Percentiles rank a stretch among this genome's conserved stretches.
Conservation (phyloP, 92 coral and sea anemone genomes). For the Porites cylindrica region DNA sequence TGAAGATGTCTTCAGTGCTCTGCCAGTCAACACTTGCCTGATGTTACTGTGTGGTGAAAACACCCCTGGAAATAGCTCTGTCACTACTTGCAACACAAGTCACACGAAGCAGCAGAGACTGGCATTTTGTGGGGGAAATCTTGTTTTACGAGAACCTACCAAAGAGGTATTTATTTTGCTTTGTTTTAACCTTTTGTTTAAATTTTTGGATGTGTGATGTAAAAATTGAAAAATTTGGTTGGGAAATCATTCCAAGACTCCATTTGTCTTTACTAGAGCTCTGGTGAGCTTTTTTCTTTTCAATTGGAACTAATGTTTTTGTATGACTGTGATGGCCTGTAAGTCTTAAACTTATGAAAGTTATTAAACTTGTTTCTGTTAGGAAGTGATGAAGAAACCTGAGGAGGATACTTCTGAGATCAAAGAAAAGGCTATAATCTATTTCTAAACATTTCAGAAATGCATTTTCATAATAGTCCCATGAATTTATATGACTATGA, state of each 20-base stretch:
- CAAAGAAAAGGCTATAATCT: slow-evolving; percentile 47
- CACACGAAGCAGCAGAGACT: slow-evolving; percentile 27
- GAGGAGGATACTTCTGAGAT: neutral
- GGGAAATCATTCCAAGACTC: neutral
- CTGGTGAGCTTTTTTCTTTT: neutral
- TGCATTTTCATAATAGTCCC: neutral
- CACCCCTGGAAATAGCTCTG: slow-evolving; percentile 15
- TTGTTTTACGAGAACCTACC: slow-evolving; percentile 24
- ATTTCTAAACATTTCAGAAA: neutral
- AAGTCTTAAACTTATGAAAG: neutral
- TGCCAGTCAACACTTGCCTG: slow-evolving; percentile 27
- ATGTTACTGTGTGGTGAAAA: slow-evolving; percentile 30
- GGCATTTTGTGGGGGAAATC: slow-evolving; percentile 36
- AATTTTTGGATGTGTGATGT: neutral
- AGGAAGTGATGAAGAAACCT: neutral
- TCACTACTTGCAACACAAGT: slow-evolving; percentile 18
- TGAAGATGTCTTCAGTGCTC: slow-evolving; percentile 41
- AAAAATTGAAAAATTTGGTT: neutral
- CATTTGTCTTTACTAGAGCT: neutral
- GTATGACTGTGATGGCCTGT: neutral
- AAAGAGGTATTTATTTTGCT: slow-evolving; percentile 25
- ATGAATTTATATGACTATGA: neutral
- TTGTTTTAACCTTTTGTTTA: slow-evolving; percentile 1
- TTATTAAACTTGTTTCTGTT: neutral
- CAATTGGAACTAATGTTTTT: neutral